Base-by-base conservation (phyloP, 53 echinoderm and acorn worm genomes). In the Astropecten irregularis region DNA sequence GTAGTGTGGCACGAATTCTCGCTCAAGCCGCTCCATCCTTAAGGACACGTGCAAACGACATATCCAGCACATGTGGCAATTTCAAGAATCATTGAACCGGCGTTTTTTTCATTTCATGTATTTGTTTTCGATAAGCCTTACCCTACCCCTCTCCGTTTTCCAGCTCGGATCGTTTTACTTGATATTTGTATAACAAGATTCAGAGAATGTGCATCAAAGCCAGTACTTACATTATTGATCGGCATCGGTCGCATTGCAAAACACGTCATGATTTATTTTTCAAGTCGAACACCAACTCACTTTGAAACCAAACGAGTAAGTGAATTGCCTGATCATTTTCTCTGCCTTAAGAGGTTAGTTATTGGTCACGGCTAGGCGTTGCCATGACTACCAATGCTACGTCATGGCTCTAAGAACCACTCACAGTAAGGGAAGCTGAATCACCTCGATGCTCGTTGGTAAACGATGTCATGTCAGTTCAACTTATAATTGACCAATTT, bases 401-500 rank as follows among this genome's bases (percentile, higher is more conserved):
- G 79, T 62, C 79, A 62, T 30, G 59, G 6, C 2, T 30, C 33
- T 60, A 32, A 56, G 47, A 46, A 47, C 79, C 46, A 47, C 35
- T 19, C 62, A 10, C 21, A 46, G 9, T 15, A 14, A n/a, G n/a
- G 79, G 79, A 79, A 62, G 62, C 3, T 79, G 79, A 79, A 49
- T 79, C 79, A 79, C 62, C 47, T 4, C 79, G n/a, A 42, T 42
- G 31, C 52, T 40, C 31, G 62, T 30, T 7, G 19, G 21, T 31
- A 79, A 18, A 36, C 16, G 38, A 20, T 37, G 36, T 11, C 42
- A 11, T 42, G 42, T 68, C 68, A 62, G 44, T 30, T 79, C 31
- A 46, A 61, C 47, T 60, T 48, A 26, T 61, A 79, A 62, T 79
- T 79, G 62, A 62, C 62, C 46, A 79, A 62, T 62, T 79, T 62